A percentile compares a stretch with the other conserved stretches of the same genome.
These are phyloP conservation scores for Hypomesus transpacificus DNA, from an alignment of 2,113 vertebrate species.

Conservation along the genomic window DNA sequence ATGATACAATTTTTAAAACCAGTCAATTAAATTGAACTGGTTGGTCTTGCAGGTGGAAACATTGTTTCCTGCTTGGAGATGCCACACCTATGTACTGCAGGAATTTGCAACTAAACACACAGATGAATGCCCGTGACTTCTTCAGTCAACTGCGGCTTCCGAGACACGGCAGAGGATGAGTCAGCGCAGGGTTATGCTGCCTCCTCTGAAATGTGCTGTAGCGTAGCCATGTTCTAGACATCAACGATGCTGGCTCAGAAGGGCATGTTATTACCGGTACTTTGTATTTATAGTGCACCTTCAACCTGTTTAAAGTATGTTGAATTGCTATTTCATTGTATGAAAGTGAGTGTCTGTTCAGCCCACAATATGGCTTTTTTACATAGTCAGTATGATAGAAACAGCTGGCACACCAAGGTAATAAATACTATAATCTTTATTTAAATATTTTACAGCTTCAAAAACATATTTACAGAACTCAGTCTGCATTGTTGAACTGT, in stretches of 20 bases:
- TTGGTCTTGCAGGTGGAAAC: background rate
- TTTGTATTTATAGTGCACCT: too few relatives aligned
- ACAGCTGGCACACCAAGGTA: conserved; percentile 28
- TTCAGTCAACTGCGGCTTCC: background rate
- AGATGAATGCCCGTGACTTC: background rate
- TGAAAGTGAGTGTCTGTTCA: background rate
- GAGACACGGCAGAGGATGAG: conserved; percentile 2
- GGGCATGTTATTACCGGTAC: background rate
- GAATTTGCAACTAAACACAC: conserved; percentile 34
- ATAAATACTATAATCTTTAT: conserved; percentile 96
- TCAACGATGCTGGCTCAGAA: background rate
- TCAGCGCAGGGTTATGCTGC: conserved; percentile 3
- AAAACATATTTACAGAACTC: conserved; percentile 82
- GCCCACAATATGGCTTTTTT: background rate
- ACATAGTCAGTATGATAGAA: too few relatives aligned
- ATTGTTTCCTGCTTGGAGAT: background rate
- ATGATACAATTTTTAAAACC: background rate
- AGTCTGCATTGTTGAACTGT: conserved; percentile 75
- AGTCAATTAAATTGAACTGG: background rate
- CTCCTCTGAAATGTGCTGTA: background rate
- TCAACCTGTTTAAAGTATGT: too few relatives aligned
- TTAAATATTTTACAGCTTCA: conserved; percentile 92
- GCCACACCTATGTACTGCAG: conserved; percentile 31
- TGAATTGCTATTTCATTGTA: too few relatives aligned
- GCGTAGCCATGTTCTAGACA: background rate